These are phyloP conservation scores for Spea multiplicata DNA, from an alignment of 2,113 vertebrate species.

Conservation along the genomic window DNA sequence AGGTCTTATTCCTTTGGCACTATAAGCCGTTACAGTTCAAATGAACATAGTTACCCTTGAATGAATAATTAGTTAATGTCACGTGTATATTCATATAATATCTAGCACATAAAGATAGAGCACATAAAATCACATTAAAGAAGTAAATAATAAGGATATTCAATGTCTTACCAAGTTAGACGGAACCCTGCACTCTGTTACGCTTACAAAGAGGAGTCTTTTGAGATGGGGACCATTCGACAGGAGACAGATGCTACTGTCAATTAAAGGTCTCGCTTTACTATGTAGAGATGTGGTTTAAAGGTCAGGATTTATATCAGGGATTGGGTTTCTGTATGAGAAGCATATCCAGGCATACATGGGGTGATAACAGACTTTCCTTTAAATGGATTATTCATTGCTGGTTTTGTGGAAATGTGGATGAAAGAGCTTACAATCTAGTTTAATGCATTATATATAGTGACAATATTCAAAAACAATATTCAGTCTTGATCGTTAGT, in stretches of 20 bases:
- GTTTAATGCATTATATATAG: too few species aligned
- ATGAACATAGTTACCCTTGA: neutral
- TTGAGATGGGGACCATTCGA: conserved; percentile 3
- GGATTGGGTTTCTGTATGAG: conserved; percentile 48
- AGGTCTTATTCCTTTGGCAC: too few species aligned
- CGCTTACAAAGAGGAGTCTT: conserved; percentile 11
- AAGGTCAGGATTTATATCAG: conserved; percentile 51
- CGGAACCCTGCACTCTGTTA: neutral
- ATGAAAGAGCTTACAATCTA: too few species aligned
- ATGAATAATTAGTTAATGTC: neutral
- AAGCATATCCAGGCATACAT: neutral
- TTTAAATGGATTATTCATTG: too few species aligned
- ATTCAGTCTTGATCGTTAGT: too few species aligned
- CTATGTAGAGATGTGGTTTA: conserved; percentile 51
- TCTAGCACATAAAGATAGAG: neutral
- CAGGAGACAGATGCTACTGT: conserved; percentile 48
- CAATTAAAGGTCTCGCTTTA: conserved; percentile 55
- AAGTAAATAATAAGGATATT: neutral
- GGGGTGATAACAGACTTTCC: neutral
- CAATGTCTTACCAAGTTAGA: conserved; percentile 56
- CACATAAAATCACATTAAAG: neutral
- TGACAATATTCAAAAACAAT: too few species aligned
- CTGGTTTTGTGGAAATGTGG: neutral
- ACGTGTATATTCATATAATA: neutral
- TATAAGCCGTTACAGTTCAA: too few species aligned